phyloP scores from a whole-genome alignment of 2,113 vertebrate genomes.

The Oncorhynchus kisutch region DNA sequence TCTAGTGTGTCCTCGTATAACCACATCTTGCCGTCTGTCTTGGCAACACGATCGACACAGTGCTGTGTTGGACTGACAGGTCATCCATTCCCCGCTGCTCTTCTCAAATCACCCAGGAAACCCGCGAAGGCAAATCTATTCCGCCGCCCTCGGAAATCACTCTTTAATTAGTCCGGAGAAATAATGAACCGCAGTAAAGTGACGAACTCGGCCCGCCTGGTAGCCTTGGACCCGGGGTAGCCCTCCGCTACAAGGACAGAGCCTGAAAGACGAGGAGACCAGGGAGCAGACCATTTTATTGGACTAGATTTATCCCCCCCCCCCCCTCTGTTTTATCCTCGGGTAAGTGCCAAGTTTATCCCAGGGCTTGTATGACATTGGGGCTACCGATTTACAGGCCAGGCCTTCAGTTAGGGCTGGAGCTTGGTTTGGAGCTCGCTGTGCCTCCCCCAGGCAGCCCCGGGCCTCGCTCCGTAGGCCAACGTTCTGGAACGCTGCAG shows the following conservation, averaged over 20 bases:
- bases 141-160: background rate
- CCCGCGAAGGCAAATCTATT: background rate
- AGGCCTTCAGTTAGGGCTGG: too few relatives aligned
- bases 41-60: background rate
- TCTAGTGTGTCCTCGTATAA: background rate
- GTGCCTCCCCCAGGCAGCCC: too few relatives aligned
- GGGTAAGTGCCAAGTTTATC: too few relatives aligned
- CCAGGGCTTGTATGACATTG: background rate
- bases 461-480: too few relatives aligned
- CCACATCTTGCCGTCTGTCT: background rate
- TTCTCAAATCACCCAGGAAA: background rate
- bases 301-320: background rate
- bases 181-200: background rate
- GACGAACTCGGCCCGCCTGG: background rate
- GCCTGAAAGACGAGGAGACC: background rate
- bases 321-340: too few relatives aligned
- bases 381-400: too few relatives aligned
- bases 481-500: too few relatives aligned
- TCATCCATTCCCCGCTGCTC: background rate
- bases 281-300: background rate
- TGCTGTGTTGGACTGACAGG: background rate
- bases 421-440: too few relatives aligned
- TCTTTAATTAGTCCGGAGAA: conserved; percentile 5
- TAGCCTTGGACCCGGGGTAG: background rate
- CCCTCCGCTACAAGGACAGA: background rate